These are phyloP conservation scores for Sussaba pulchella DNA, from an alignment of 2,888 invertebrate species.

Conservation along the genomic window DNA sequence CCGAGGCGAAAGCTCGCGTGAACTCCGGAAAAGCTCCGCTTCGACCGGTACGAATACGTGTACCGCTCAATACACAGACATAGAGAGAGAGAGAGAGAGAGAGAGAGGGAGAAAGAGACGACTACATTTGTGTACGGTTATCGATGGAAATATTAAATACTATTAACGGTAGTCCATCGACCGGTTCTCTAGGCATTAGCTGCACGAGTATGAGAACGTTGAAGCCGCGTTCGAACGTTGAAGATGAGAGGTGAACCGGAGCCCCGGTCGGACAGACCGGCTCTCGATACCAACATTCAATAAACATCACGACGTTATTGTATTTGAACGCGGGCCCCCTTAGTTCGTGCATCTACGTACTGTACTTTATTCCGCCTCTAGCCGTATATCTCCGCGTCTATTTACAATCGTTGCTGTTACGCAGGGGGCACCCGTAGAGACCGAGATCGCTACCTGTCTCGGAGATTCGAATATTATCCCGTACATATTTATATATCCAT, in stretches of 20 bases:
- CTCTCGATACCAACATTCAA: conserved; percentile 61
- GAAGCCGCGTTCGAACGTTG: background rate
- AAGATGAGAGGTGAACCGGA: background rate
- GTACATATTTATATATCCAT: conserved; percentile 38
- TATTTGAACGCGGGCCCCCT: conserved; percentile 69
- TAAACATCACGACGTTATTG: conserved; percentile 74
- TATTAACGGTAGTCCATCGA: conserved; percentile 61
- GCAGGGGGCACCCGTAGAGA: conserved; percentile 68
- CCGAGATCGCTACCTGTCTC: conserved; percentile 69
- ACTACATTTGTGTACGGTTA: conserved; percentile 21
- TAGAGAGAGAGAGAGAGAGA: no score
- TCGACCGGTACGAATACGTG: background rate
- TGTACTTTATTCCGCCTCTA: conserved; percentile 60
- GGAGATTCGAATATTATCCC: conserved; percentile 48
- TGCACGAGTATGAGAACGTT: conserved; percentile 13
- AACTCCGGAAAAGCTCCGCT: conserved; percentile 4
- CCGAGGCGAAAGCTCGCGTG: conserved; percentile 13
- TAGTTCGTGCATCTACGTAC: conserved; percentile 66
- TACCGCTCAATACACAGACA: background rate
- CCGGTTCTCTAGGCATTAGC: conserved; percentile 49
- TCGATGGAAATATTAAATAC: conserved; percentile 44
- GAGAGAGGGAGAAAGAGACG: no score
- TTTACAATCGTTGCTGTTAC: conserved; percentile 70
- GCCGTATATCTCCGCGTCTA: conserved; percentile 66
- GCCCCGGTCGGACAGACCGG: conserved; percentile 21